Base-by-base conservation (phyloP, 2,113 vertebrate species). In the Aphelocoma coerulescens region DNA sequence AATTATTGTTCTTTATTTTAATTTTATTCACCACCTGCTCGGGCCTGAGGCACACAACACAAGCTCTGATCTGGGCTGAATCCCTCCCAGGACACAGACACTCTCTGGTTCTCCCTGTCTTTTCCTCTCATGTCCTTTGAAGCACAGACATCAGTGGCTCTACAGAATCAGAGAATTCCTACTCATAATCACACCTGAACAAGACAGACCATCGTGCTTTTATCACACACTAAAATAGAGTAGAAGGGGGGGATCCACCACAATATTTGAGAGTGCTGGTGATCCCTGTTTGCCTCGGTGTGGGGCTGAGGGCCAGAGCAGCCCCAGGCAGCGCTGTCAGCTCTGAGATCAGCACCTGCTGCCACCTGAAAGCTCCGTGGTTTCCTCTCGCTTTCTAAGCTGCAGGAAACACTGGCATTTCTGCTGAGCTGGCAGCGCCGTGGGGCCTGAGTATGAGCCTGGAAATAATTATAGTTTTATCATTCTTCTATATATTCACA, bases 31-130 rank as follows among this genome's bases (percentile, higher is more conserved):
- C 28, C 73, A 77, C 16, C 75, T 88, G 79, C 72, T 84, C 0
- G 0, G 35, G 67, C n/a, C 55, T 76, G 8, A 46, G 72, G 80
- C 63, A 28, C 35, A 11, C 0, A 0, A 10, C 54, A 49, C 14
- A 39, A 69, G 5, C 39, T 84, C 72, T 59, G 30, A 19, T 89
- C 27, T 55, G 61, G 21, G 27, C 33, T 46, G 28, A 67, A 59
- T 74, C 52, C 30, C 6, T 66, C 48, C 44, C 63, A 30, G 55
- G 41, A 43, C 41, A 51, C 37, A 54, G n/a, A 23, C 37, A 62
- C 14, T 12, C n/a, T 58, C 13, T 39, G 26, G 2, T 44, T 74
- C 27, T 62, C 37, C 51, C 13, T 32, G 74, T 13, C 59, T 59
- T 59, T 37, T 37, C 62, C 32, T 43, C 32, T 24, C 35, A 1